These are phyloP conservation scores for Macrosteles quadrilineatus DNA, from an alignment of 1,140 invertebrate species.

Conservation along the genomic window DNA sequence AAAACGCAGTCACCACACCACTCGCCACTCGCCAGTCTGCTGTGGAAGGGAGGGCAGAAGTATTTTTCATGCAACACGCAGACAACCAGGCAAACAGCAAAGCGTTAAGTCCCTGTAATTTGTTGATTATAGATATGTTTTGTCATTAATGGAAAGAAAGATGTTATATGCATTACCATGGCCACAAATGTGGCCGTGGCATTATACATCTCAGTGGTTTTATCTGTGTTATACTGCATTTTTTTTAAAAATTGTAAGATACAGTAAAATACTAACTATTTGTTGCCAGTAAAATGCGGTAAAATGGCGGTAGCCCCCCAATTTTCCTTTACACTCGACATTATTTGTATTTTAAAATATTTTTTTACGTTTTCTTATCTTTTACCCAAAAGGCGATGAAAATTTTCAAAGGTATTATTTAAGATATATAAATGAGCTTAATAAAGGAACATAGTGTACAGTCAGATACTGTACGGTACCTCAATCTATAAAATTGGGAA, in stretches of 20 bases:
- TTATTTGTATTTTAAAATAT: background rate
- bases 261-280: background rate
- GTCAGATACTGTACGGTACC: background rate
- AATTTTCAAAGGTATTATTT: background rate
- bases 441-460: background rate
- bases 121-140: too few relatives aligned
- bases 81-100: too few relatives aligned
- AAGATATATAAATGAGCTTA: background rate
- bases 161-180: too few relatives aligned
- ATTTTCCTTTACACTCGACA: background rate
- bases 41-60: background rate
- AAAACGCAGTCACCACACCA: background rate
- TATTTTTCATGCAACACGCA: background rate
- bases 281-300: background rate
- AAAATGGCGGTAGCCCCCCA: background rate
- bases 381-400: background rate
- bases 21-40: background rate
- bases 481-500: background rate
- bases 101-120: too few relatives aligned
- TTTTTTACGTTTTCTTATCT: background rate
- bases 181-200: too few relatives aligned
- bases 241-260: background rate
- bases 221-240: background rate
- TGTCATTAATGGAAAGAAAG: too few relatives aligned
- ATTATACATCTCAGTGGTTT: too few relatives aligned